phyloP scores from a whole-genome alignment of 2,888 invertebrate genomes.

The Belgica antarctica region DNA sequence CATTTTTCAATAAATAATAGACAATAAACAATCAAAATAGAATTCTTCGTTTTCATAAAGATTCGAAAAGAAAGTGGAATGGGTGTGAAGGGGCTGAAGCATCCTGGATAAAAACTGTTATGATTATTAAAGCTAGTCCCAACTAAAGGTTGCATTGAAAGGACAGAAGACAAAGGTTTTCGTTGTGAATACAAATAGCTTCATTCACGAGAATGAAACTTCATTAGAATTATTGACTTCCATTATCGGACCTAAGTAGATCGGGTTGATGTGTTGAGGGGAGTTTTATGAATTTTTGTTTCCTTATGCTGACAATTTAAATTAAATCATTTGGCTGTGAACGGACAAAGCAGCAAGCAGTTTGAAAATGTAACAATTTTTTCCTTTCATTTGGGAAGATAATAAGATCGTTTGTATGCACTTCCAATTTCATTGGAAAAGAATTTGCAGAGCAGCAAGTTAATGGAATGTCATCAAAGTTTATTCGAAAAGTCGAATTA shows the following conservation, averaged over 20 bases:
- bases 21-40: slow-evolving; percentile 21
- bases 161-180: neutral
- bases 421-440: neutral
- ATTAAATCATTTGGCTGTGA: too few relatives aligned
- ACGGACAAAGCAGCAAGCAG: too few relatives aligned
- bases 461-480: neutral
- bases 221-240: too few relatives aligned
- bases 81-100: neutral
- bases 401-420: neutral
- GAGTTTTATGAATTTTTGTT: too few relatives aligned
- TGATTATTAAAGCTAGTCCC: neutral
- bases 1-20: slow-evolving; percentile 26
- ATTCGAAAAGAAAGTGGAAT: neutral
- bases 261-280: too few relatives aligned
- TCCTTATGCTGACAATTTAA: too few relatives aligned
- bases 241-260: too few relatives aligned
- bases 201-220: too few relatives aligned
- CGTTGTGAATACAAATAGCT: slow-evolving; percentile 7
- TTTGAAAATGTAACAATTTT: too few relatives aligned
- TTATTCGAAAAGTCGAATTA: neutral
- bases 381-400: too few relatives aligned
- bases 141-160: slow-evolving; percentile 12
- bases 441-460: neutral
- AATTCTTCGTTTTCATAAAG: neutral
- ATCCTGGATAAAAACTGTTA: neutral